These are phyloP conservation scores for Drosophila koepferae DNA, from an alignment of 2,888 invertebrate species.

Conservation along the genomic window DNA sequence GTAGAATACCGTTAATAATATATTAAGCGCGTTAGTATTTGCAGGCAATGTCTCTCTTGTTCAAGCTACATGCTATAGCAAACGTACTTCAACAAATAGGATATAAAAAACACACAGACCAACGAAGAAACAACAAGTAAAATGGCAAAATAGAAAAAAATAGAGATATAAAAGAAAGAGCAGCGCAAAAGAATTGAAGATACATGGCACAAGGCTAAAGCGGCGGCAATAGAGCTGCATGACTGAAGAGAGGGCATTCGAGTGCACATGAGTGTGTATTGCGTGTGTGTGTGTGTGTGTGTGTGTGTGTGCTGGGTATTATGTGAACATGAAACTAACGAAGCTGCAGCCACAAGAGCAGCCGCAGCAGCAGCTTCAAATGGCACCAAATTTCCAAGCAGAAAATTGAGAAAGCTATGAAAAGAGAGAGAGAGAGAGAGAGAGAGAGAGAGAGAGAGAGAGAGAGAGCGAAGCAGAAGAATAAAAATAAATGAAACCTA, in stretches of 20 bases:
- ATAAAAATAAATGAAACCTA: constrained; percentile 7
- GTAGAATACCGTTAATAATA: no score
- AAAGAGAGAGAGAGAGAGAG: constrained; percentile 5
- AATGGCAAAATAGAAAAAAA: constrained; percentile 31
- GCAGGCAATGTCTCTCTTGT: neutral
- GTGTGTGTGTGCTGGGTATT: constrained; percentile 22
- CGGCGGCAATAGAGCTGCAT: constrained; percentile 61
- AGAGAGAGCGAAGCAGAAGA: neutral
- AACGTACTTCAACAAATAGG: neutral
- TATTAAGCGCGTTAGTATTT: neutral
- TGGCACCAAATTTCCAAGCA: constrained; percentile 17
- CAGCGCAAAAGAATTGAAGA: constrained; percentile 53
- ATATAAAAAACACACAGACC: constrained; percentile 23
- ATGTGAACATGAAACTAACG: constrained; percentile 60
- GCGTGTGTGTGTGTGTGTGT: constrained; percentile 12
- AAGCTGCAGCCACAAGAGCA: constrained; percentile 51
- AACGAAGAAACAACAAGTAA: constrained; percentile 45
- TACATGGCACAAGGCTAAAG: constrained; percentile 65
- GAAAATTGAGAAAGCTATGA: constrained; percentile 16
- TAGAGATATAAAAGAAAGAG: constrained; percentile 13
- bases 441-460: neutral
- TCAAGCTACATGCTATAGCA: neutral
- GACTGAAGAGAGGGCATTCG: constrained; percentile 26
- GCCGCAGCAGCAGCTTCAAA: constrained; percentile 42
- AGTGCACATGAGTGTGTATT: constrained; percentile 32